Evolutionary conservation across 92 coral and sea anemone species (phyloP), one percentile per base, ranked within the genome.

Genomic region (Paramuricea clavata): DNA sequence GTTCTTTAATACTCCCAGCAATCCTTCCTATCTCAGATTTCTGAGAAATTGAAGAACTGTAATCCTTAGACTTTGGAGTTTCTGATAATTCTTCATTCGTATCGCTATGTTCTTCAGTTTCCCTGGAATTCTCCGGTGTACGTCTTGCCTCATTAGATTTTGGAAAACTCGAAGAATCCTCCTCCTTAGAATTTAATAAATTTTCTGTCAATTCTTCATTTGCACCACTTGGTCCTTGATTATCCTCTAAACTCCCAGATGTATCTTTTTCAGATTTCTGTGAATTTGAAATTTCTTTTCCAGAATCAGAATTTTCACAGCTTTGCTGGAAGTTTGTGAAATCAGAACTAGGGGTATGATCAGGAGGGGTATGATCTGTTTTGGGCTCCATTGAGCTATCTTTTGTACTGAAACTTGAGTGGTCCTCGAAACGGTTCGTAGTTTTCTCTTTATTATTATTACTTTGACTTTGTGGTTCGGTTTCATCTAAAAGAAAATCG

Each of bases 401-500:
- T 47, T 47, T 47, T 47, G 52, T 47, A 47, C 16, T 47, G 2
- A 60, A 5, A 69, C 44, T 39, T 69, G 44, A 32, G 43, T 6
- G 5, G 43, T 49, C 33, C 27, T 22, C 49, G 49, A 70, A 5
- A 12, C 33, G 50, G 49, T 19, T n/a, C 0, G 69, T 31, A 9
- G 34, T 49, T 12, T 54, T 32, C 22, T 36, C 43, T 28, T 76
- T 12, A 31, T 2, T 13, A 25, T 50, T 19, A 49, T 12, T 52
- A n/a, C 6, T 0, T 36, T 44, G 10, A 12, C 34, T 43, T 12
- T 41, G 39, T 44, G 21, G 54, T 31, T 74, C 34, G 11, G 67
- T 49, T 12, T 76, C 44, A 39, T 76, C 67, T 36, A 76, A 36
- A 4, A 49, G 82, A 54, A 76, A 76, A 76, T 76, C 82, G 52